These are phyloP conservation scores for Batillaria attramentaria DNA, from an alignment of 1,140 invertebrate genomes.

Conservation along the genomic window DNA sequence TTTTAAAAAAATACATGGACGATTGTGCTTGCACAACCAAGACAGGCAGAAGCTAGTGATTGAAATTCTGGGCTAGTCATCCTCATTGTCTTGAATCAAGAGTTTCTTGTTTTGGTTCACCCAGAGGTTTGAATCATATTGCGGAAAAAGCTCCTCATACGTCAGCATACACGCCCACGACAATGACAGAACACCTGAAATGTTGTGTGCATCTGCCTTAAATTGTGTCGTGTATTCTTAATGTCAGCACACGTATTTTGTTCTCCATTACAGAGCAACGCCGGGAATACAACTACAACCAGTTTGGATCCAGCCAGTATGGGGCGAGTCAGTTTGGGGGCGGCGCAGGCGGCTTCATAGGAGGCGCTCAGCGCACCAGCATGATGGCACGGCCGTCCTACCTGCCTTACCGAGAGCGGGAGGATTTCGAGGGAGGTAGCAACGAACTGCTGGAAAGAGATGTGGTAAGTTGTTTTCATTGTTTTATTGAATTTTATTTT, in stretches of 20 bases:
- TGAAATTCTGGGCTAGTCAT: too few relatives aligned
- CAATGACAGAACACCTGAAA: too few relatives aligned
- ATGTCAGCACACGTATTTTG: background rate
- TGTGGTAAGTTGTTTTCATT: slow-evolving; percentile 75
- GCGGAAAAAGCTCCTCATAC: too few relatives aligned
- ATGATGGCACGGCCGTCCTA: slow-evolving; percentile 25
- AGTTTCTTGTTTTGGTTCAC: too few relatives aligned
- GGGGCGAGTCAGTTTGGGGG: slow-evolving; percentile 32
- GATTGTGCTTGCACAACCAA: too few relatives aligned
- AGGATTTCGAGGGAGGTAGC: slow-evolving; percentile 49
- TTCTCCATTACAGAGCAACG: slow-evolving; percentile 17
- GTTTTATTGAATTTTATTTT: background rate
- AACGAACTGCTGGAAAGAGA: slow-evolving; percentile 75
- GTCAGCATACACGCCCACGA: too few relatives aligned
- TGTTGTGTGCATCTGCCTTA: background rate
- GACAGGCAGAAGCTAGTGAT: too few relatives aligned
- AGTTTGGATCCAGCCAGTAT: slow-evolving; percentile 28
- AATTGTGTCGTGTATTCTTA: background rate
- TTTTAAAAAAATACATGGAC: too few relatives aligned
- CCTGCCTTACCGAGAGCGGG: slow-evolving; percentile 34
- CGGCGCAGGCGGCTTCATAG: slow-evolving; percentile 19
- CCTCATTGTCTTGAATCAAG: too few relatives aligned
- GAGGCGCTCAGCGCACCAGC: slow-evolving; percentile 28
- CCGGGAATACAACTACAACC: slow-evolving; percentile 21
- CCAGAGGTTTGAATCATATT: too few relatives aligned